phyloP scores from a whole-genome alignment of 2,888 invertebrate species.

The Rhagophthalmus giganteus region DNA sequence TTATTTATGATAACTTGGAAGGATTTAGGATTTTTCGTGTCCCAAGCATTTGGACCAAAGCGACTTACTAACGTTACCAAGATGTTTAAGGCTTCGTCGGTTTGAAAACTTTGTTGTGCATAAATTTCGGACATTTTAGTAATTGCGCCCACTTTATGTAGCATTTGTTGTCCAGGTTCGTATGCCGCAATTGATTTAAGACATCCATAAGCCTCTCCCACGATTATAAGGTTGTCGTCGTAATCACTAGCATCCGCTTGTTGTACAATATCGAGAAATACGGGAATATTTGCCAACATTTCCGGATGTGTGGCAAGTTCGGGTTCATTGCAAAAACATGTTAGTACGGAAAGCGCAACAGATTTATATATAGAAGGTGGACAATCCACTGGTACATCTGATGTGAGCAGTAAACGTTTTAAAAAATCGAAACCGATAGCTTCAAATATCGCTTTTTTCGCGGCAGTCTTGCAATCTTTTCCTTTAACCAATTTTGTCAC shows the following conservation, averaged over 20 bases:
- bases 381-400: slow-evolving; percentile 82
- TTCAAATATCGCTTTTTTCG: slow-evolving; percentile 79
- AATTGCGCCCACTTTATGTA: slow-evolving; percentile 77
- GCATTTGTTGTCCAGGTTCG: slow-evolving; percentile 77
- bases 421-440: slow-evolving; percentile 88
- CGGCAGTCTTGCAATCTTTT: slow-evolving; percentile 71
- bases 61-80: slow-evolving; percentile 70
- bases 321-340: slow-evolving; percentile 82
- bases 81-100: slow-evolving; percentile 83
- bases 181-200: slow-evolving; percentile 78
- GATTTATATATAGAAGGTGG: slow-evolving; percentile 89
- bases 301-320: slow-evolving; percentile 80
- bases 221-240: slow-evolving; percentile 83
- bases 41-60: slow-evolving; percentile 77
- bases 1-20: slow-evolving; percentile 82
- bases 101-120: slow-evolving; percentile 84
- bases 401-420: slow-evolving; percentile 74
- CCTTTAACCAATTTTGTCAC: slow-evolving; percentile 87
- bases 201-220: slow-evolving; percentile 84
- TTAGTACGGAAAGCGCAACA: slow-evolving; percentile 83
- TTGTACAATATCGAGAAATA: slow-evolving; percentile 81
- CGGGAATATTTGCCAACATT: slow-evolving; percentile 80
- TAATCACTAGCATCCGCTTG: slow-evolving; percentile 82
- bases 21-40: slow-evolving; percentile 71
- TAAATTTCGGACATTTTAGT: slow-evolving; percentile 84